Evolutionary conservation across 2,797 vertebrate species (phyloP).

Genomic region (Lagocephalus sceleratus): DNA sequence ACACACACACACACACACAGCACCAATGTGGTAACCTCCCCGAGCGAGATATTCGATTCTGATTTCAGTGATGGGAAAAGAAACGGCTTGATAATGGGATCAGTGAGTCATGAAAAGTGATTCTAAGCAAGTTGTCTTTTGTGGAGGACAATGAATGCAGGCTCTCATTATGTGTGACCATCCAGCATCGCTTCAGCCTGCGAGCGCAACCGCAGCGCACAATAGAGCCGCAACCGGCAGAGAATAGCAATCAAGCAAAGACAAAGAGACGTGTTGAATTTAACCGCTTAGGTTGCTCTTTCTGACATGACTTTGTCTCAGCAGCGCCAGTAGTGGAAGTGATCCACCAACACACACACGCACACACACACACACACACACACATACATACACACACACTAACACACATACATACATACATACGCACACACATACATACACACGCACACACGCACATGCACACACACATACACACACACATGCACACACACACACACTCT

Average conservation of each 20-base stretch:
- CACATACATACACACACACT: too few species aligned
- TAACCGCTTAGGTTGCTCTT: conserved; percentile 20
- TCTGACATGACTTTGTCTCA: conserved; percentile 19
- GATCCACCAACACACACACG: neutral
- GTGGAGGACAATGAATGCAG: conserved; percentile 46
- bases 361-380: too few species aligned
- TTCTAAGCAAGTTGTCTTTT: conserved; percentile 49
- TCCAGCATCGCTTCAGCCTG: conserved; percentile 44
- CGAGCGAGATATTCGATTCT: conserved; percentile 53
- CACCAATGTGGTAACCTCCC: conserved; percentile 29
- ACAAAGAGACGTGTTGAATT: conserved; percentile 25
- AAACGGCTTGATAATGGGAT: conserved; percentile 58
- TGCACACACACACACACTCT: too few species aligned
- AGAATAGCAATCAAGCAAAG: conserved; percentile 52
- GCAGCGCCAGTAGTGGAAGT: conserved; percentile 5
- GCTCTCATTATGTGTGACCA: conserved; percentile 53
- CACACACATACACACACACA: too few species aligned
- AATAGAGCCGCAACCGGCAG: conserved; percentile 46
- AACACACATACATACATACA: too few species aligned
- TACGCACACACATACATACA: too few species aligned
- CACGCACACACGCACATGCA: too few species aligned
- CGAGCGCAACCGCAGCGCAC: conserved; percentile 49
- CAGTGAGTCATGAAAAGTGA: conserved; percentile 64
- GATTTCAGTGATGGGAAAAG: conserved; percentile 47
- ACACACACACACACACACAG: conserved; percentile 12